phyloP scores from a whole-genome alignment of 2,888 invertebrate species.

The Agriopis leucophaearia region DNA sequence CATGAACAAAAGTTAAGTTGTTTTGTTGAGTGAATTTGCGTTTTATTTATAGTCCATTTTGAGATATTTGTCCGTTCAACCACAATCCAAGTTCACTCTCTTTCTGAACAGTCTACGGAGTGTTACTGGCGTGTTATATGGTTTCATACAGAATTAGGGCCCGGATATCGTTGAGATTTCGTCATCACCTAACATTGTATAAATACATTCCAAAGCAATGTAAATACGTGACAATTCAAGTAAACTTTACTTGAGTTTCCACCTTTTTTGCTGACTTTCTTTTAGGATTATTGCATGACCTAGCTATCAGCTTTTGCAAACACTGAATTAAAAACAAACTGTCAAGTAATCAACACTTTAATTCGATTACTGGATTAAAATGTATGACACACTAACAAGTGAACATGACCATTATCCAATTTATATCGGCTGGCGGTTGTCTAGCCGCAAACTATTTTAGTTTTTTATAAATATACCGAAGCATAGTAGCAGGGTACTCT shows the following conservation, averaged over 20 bases:
- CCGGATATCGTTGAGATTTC: too few relatives aligned
- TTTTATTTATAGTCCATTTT: too few relatives aligned
- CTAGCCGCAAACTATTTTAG: conserved; percentile 15
- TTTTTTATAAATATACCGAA: background rate
- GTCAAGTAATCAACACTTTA: conserved; percentile 6
- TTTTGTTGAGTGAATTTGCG: too few relatives aligned
- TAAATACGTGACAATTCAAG: background rate
- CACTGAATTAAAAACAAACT: background rate
- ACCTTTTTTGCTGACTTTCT: background rate
- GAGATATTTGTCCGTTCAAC: too few relatives aligned
- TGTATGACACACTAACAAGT: conserved; percentile 18
- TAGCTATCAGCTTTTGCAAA: conserved; percentile 4
- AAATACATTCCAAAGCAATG: background rate
- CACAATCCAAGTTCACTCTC: too few relatives aligned
- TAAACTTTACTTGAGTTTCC: background rate
- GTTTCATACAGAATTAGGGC: too few relatives aligned
- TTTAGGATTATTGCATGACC: background rate
- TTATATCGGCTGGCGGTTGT: conserved; percentile 16
- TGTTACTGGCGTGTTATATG: too few relatives aligned
- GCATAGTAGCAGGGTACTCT: too few relatives aligned
- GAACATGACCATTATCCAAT: conserved; percentile 20
- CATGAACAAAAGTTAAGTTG: too few relatives aligned
- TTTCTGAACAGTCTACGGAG: too few relatives aligned
- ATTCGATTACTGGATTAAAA: conserved; percentile 22
- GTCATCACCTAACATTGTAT: background rate